phyloP scores from a whole-genome alignment of 2,113 vertebrate species.

The Mugil cephalus region DNA sequence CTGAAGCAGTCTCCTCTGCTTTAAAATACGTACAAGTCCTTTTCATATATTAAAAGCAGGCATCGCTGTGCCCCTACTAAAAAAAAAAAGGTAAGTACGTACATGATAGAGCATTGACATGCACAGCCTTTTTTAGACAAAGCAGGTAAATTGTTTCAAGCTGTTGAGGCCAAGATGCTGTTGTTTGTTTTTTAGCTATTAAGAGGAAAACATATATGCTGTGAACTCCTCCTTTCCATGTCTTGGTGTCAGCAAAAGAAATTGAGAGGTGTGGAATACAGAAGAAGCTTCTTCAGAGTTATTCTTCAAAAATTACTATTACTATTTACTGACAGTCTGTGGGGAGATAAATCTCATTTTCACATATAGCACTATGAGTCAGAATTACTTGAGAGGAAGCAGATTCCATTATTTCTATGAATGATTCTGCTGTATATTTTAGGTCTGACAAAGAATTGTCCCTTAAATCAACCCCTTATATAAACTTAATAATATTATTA shows the following conservation, averaged over 20 bases:
- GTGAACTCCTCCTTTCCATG: constrained; percentile 39
- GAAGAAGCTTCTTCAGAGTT: constrained; percentile 32
- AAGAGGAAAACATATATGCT: constrained; percentile 18
- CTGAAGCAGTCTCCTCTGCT: constrained; percentile 38
- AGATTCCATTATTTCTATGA: background rate
- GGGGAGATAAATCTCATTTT: background rate
- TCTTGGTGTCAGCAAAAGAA: constrained; percentile 26
- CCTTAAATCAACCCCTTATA: background rate
- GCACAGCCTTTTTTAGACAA: constrained; percentile 26
- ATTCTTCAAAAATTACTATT: constrained; percentile 31
- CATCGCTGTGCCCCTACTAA: constrained; percentile 14
- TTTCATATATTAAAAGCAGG: constrained; percentile 49
- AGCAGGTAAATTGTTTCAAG: constrained; percentile 16
- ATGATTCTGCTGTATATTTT: background rate
- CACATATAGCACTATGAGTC: background rate
- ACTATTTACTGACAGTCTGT: background rate
- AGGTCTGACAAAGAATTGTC: background rate
- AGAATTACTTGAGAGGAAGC: background rate
- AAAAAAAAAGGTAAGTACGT: constrained; percentile 1
- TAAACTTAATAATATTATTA: too few species aligned
- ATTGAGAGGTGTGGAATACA: constrained; percentile 39
- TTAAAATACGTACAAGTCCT: constrained; percentile 36
- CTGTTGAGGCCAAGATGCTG: constrained; percentile 36
- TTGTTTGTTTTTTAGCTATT: constrained; percentile 13
- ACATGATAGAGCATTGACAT: background rate